A percentile compares a stretch with the other conserved stretches of the same genome.
Evolutionary conservation across 2,113 vertebrate genomes (phyloP).

Genomic region (Dipodomys spectabilis): DNA sequence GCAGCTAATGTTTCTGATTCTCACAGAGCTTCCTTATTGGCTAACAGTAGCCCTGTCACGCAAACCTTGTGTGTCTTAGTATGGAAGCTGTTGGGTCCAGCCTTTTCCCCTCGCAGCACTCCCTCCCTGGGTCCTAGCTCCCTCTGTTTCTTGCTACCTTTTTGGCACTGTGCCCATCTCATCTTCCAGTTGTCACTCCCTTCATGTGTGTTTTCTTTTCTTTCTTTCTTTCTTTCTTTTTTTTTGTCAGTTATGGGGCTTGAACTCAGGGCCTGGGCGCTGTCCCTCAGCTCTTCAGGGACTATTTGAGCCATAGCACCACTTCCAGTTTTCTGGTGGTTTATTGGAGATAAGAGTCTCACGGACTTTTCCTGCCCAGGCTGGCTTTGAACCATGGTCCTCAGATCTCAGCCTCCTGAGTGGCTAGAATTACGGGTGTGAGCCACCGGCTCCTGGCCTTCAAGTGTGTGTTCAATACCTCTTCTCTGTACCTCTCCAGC

Average conservation of each 20-base stretch:
- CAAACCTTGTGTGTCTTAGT: neutral
- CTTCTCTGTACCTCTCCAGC: neutral
- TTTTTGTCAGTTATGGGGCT: no score
- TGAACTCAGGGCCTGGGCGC: no score
- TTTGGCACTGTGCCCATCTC: neutral
- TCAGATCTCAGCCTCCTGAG: no score
- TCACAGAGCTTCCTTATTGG: neutral
- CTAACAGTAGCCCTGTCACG: neutral
- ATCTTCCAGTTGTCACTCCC: neutral
- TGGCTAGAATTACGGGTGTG: no score
- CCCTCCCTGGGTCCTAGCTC: neutral
- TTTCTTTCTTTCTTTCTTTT: no score
- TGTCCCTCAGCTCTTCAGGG: no score
- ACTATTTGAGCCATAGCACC: no score
- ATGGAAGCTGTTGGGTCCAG: neutral
- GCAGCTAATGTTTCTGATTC: neutral
- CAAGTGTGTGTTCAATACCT: fast-evolving
- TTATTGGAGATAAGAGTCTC: no score
- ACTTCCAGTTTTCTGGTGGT: no score
- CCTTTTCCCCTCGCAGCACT: neutral
- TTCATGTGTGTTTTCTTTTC: neutral
- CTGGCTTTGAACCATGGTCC: no score
- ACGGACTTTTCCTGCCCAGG: no score
- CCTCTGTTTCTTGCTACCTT: neutral
- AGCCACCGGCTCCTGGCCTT: no score